A percentile compares a stretch with the other conserved stretches of the same genome.
Conservation (phyloP, 2,888 invertebrate genomes). For the Ormyrus thymus region DNA sequence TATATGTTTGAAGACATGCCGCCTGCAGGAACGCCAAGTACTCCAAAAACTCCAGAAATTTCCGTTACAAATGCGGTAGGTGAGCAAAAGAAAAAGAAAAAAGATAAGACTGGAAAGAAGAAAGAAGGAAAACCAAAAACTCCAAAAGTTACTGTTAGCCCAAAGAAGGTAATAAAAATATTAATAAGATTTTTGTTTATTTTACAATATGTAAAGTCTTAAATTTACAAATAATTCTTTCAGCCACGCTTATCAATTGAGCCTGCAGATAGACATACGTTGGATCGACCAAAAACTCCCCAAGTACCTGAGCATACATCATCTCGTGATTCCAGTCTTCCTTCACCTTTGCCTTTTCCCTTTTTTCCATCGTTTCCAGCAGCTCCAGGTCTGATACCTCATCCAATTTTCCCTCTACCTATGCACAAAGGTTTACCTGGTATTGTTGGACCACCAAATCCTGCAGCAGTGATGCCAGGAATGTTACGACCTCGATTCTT, state of each 20-base stretch:
- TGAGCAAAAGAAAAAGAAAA: constrained; percentile 75
- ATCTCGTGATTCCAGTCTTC: constrained; percentile 75
- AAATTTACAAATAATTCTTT: constrained; percentile 33
- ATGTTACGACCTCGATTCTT: constrained; percentile 48
- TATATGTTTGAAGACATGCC: constrained; percentile 75
- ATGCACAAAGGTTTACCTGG: constrained; percentile 38
- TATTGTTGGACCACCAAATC: constrained; percentile 49
- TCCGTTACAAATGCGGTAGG: constrained; percentile 78
- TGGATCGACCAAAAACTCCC: constrained; percentile 73
- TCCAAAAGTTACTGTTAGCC: constrained; percentile 66
- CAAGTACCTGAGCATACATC: constrained; percentile 64
- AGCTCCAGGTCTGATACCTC: constrained; percentile 81
- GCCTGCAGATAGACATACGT: constrained; percentile 62
- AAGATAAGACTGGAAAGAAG: constrained; percentile 78
- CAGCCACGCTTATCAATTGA: constrained; percentile 65
- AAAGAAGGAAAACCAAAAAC: constrained; percentile 74
- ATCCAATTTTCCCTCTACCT: constrained; percentile 70
- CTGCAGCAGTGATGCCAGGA: constrained; percentile 34
- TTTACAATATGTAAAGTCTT: constrained; percentile 6
- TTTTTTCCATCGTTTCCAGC: constrained; percentile 71
- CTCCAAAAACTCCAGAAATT: constrained; percentile 78
- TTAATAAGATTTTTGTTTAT: neutral
- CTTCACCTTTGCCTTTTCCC: constrained; percentile 74
- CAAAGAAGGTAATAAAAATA: constrained; percentile 67
- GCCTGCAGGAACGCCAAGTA: constrained; percentile 77